Evolutionary conservation across 1,140 invertebrate species (phyloP).

Genomic region (Anastrepha ludens): DNA sequence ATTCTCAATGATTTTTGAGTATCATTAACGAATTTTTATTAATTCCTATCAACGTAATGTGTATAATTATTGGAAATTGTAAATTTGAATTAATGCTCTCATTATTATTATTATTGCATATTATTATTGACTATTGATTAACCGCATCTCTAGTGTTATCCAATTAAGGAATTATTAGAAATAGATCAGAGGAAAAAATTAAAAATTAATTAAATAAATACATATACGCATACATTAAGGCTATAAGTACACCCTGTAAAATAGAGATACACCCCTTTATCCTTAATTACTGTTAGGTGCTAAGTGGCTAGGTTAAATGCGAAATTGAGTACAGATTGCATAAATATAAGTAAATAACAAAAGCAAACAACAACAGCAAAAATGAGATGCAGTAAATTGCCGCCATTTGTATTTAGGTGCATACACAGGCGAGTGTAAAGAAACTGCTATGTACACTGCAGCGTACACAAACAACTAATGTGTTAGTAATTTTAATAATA

Average conservation of each 20-base stretch:
- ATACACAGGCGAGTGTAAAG: not conserved
- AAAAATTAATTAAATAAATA: not conserved
- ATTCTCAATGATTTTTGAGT: slow-evolving; percentile 31
- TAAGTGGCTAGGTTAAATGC: slow-evolving; percentile 27
- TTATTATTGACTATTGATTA: slow-evolving; percentile 51
- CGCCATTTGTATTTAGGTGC: not conserved
- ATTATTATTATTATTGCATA: slow-evolving; percentile 14
- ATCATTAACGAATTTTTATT: slow-evolving; percentile 34
- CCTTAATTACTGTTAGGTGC: slow-evolving; percentile 32
- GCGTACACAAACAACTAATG: not conserved
- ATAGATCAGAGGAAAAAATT: slow-evolving; percentile 11
- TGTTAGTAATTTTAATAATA: slow-evolving; percentile 44
- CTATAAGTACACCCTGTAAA: slow-evolving; percentile 19
- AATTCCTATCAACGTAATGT: not conserved
- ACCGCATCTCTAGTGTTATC: slow-evolving; percentile 50
- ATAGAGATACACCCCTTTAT: not conserved
- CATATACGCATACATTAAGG: not conserved
- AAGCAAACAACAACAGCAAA: not conserved
- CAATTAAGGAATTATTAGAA: slow-evolving; percentile 50
- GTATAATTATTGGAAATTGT: not conserved
- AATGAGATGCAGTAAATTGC: not conserved
- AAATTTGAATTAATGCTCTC: slow-evolving; percentile 42
- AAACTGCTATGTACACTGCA: slow-evolving; percentile 31
- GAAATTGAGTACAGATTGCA: not conserved
- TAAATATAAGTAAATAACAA: not conserved